Evolutionary conservation across 2,113 vertebrate genomes (phyloP).

Genomic region (Bostrychus sinensis): DNA sequence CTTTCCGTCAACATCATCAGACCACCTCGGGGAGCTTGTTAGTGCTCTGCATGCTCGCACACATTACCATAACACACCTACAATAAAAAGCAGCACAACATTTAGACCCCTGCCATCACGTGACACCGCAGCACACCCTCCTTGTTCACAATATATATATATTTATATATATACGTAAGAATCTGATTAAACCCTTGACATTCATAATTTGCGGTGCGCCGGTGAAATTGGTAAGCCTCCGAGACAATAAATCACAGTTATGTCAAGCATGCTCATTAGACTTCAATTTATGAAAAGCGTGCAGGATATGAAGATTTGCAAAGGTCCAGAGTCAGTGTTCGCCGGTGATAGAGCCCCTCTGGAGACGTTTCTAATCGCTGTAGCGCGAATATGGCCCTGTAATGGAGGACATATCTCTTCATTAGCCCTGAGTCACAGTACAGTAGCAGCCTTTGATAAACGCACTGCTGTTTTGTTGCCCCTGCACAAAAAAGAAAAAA

Average conservation of each 20-base stretch:
- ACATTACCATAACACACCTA: conserved; percentile 63
- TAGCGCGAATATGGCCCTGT: conserved; percentile 68
- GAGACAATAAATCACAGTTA: conserved; percentile 78
- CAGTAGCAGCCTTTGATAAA: conserved; percentile 72
- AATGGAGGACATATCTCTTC: conserved; percentile 82
- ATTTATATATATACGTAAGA: too few species aligned
- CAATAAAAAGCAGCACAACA: conserved; percentile 53
- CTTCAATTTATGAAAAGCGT: conserved; percentile 79
- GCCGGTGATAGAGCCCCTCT: conserved; percentile 71
- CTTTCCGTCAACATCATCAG: conserved; percentile 56
- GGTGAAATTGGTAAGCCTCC: conserved; percentile 71
- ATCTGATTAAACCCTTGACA: conserved; percentile 74
- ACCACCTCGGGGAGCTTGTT: conserved; percentile 73
- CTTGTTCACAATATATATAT: conserved; percentile 59
- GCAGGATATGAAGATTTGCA: conserved; percentile 78
- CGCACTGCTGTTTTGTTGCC: conserved; percentile 60
- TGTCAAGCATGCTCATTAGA: conserved; percentile 78
- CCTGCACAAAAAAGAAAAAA: conserved; percentile 65
- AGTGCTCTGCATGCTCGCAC: conserved; percentile 62
- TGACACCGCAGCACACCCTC: conserved; percentile 50
- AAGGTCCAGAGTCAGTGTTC: conserved; percentile 74
- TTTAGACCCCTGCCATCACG: conserved; percentile 58
- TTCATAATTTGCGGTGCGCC: conserved; percentile 69
- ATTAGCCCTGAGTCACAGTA: conserved; percentile 72
- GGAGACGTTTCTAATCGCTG: conserved; percentile 76